phyloP scores from a whole-genome alignment of 1,140 invertebrate species.

The Calliopsis andreniformis region DNA sequence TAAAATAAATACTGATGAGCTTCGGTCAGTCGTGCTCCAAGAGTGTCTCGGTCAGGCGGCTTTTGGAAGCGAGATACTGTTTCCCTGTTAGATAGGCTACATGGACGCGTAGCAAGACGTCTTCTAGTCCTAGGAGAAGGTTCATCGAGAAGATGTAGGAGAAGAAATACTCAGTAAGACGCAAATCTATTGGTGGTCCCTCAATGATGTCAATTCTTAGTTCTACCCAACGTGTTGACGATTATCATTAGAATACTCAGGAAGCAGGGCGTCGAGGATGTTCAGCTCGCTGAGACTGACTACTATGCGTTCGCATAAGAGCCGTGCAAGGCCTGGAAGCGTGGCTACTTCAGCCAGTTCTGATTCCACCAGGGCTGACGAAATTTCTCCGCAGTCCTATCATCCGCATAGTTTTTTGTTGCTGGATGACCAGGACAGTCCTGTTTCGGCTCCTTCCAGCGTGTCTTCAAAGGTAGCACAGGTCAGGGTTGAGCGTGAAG shows the following conservation, averaged over 20 bases:
- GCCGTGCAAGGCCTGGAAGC: conserved; percentile 76
- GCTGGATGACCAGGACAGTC: conserved; percentile 76
- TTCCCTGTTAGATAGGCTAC: too few relatives aligned
- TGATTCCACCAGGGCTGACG: conserved; percentile 67
- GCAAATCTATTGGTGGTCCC: too few relatives aligned
- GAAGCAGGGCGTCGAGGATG: conserved; percentile 67
- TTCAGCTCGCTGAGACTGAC: conserved; percentile 79
- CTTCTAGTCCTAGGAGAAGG: too few relatives aligned
- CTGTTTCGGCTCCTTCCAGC: conserved; percentile 84
- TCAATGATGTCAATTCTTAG: background rate
- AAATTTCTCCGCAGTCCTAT: conserved; percentile 53
- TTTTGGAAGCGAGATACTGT: too few relatives aligned
- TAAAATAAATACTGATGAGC: conserved; percentile 14
- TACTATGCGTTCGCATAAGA: conserved; percentile 79
- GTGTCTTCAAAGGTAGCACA: conserved; percentile 88
- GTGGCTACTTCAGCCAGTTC: conserved; percentile 78
- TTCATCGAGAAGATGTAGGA: too few relatives aligned
- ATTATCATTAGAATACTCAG: background rate
- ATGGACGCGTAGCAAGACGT: too few relatives aligned
- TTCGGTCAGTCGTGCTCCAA: background rate
- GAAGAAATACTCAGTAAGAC: too few relatives aligned
- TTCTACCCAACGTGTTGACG: too few relatives aligned
- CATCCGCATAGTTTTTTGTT: conserved; percentile 68
- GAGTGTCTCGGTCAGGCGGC: too few relatives aligned
- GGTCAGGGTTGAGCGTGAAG: conserved; percentile 89